A percentile compares a stretch with the other conserved stretches of the same genome.
Evolutionary conservation across 2,113 vertebrate species (phyloP).

Genomic region (Lepus europaeus): DNA sequence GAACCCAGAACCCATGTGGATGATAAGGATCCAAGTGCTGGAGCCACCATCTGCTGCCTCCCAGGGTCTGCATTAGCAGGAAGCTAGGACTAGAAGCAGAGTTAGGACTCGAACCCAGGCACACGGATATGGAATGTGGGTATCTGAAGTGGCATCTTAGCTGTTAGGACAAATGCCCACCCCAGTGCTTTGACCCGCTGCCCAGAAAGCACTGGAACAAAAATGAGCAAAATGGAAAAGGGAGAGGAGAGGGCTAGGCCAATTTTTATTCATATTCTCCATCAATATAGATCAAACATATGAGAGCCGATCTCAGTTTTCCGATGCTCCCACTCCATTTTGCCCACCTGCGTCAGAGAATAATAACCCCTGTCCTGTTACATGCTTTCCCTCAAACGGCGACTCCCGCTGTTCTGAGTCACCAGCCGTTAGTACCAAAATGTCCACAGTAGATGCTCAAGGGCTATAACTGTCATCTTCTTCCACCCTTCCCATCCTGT

Average conservation of each 20-base stretch:
- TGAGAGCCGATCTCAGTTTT: not conserved
- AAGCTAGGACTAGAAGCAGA: too few species aligned
- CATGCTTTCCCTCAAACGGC: not conserved
- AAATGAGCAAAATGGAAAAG: not conserved
- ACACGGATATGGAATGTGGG: too few species aligned
- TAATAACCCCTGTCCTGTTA: not conserved
- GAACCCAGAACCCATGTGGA: too few species aligned
- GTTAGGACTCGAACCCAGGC: too few species aligned
- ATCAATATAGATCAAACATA: not conserved
- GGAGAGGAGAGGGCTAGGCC: too few species aligned
- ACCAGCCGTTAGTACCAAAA: not conserved
- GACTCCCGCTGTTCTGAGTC: not conserved
- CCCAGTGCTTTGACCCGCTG: not conserved
- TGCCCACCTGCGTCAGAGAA: not conserved
- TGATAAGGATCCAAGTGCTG: too few species aligned
- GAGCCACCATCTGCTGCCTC: too few species aligned
- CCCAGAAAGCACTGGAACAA: not conserved
- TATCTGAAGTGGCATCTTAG: too few species aligned
- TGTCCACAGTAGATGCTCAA: not conserved
- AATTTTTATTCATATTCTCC: not conserved
- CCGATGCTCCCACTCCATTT: too few species aligned
- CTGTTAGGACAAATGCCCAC: too few species aligned
- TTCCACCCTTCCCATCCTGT: not conserved
- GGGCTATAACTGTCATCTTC: not conserved
- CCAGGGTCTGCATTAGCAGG: too few species aligned